These are phyloP conservation scores for Petaurus breviceps DNA, from an alignment of 2,113 vertebrate genomes.

Conservation along the genomic window DNA sequence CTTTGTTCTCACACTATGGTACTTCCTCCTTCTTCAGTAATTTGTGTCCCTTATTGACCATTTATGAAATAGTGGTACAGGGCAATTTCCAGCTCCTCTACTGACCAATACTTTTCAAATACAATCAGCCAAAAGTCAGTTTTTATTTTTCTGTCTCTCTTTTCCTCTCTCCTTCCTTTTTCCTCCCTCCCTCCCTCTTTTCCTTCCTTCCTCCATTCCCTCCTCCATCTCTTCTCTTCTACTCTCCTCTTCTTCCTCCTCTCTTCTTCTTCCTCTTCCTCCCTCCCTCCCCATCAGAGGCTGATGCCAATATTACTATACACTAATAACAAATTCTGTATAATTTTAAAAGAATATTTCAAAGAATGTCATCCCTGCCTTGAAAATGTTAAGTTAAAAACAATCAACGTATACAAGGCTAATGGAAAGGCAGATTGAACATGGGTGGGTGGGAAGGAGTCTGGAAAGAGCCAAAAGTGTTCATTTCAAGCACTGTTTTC, in stretches of 20 bases:
- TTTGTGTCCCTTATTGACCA: neutral
- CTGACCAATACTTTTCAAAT: neutral
- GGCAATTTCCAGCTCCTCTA: neutral
- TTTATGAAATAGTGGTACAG: neutral
- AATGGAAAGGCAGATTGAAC: neutral
- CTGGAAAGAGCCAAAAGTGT: neutral
- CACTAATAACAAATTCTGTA: neutral
- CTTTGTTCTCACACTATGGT: neutral
- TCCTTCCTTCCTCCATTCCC: neutral
- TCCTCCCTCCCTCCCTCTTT: too few species aligned
- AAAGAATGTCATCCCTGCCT: neutral
- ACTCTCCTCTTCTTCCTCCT: fast-evolving
- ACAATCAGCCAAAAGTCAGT: too few species aligned
- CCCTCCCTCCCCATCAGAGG: neutral
- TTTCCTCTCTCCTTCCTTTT: too few species aligned
- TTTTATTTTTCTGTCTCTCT: neutral
- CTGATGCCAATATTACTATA: neutral
- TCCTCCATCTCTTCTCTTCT: fast-evolving
- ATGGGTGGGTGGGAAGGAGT: neutral
- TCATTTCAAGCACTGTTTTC: neutral
- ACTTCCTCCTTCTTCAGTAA: neutral
- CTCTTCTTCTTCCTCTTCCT: fast-evolving
- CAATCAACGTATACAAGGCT: neutral
- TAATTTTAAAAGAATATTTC: neutral
- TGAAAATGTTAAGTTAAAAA: neutral